Percentiles rank a stretch among this genome's conserved stretches.
Evolutionary conservation across 2,113 vertebrate genomes (phyloP).

Genomic region (Mola mola): DNA sequence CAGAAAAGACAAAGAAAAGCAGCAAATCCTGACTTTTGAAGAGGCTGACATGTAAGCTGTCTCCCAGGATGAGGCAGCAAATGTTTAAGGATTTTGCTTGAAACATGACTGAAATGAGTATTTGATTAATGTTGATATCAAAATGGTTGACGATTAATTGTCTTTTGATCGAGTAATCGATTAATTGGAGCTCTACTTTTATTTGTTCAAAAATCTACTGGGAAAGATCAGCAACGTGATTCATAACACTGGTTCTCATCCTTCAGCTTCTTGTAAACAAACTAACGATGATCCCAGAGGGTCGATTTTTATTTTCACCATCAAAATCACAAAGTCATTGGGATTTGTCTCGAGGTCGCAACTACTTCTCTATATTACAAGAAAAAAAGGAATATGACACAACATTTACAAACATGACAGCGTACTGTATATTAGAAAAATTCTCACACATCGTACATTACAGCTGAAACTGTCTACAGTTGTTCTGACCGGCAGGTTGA

Average conservation of each 20-base stretch:
- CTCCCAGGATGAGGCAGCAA: too few species aligned
- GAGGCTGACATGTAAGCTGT: too few species aligned
- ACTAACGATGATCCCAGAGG: background rate
- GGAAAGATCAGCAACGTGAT: slow-evolving; percentile 34
- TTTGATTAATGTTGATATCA: too few species aligned
- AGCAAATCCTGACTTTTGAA: too few species aligned
- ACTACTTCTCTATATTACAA: slow-evolving; percentile 1
- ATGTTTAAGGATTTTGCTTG: too few species aligned
- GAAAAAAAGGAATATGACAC: slow-evolving; percentile 4
- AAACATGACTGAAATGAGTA: too few species aligned
- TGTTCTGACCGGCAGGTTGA: slow-evolving; percentile 26
- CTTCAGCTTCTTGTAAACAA: slow-evolving; percentile 18
- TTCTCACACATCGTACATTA: slow-evolving; percentile 6
- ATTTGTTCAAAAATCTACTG: background rate
- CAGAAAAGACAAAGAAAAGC: too few species aligned
- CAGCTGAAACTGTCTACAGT: slow-evolving; percentile 14
- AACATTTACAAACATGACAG: slow-evolving; percentile 21
- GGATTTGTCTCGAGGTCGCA: background rate
- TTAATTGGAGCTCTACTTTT: too few species aligned
- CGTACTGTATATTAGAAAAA: slow-evolving; percentile 8
- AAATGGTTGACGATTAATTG: too few species aligned
- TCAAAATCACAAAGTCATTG: background rate
- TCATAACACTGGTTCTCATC: slow-evolving; percentile 30
- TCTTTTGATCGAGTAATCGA: too few species aligned
- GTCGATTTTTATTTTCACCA: slow-evolving; percentile 7